Base-by-base conservation (phyloP, 2,888 invertebrate species). In the Epinotia demarniana region DNA sequence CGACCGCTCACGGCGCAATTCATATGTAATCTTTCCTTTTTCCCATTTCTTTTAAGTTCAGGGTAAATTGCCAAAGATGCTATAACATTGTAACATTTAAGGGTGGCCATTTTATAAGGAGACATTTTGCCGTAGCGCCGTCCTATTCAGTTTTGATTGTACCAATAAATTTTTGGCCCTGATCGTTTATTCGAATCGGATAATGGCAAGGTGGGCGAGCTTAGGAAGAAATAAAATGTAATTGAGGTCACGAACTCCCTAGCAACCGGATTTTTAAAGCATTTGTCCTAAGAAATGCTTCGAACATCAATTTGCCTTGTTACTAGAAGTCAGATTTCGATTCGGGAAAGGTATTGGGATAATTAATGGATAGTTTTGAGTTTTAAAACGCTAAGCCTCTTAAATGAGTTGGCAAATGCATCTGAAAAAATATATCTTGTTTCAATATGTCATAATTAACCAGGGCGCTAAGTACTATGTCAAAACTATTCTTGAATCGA, bases 81-180 rank as follows among this genome's bases (percentile, higher is more conserved):
- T 83, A 86, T 84, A 83, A 83, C 80, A 82, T 78, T 83, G 85
- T 85, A 82, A 84, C 81, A 80, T 81, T 81, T 81, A 84, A 85
- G 80, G 81, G 77, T 77, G 82, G 85, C 81, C 84, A 83, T 87
- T 88, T 80, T 75, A 77, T 78, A 81, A 81, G 82, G 80, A 81
- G 78, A 79, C 72, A 76, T 53, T 77, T 39, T 49, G 23, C 55
- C 57, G 69, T 58, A 73, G 43, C 70, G 27, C 60, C 60, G 39
- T 33, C 66, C 71, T 67, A 72, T 75, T 72, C 72, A 71, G 71
- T 66, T 75, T 75, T 75, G 72, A 75, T 75, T 75, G 75, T 67
- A 67, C 53, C 75, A 61, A 75, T 75, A 75, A 72, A 75, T 71
- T 75, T 55, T 43, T 70, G 71, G 39, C 66, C 62, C 61, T 62